Percentiles rank a stretch among this genome's conserved stretches.
Conservation (phyloP, 53 echinoderm and acorn worm genomes). For the Patiria pectinifera region DNA sequence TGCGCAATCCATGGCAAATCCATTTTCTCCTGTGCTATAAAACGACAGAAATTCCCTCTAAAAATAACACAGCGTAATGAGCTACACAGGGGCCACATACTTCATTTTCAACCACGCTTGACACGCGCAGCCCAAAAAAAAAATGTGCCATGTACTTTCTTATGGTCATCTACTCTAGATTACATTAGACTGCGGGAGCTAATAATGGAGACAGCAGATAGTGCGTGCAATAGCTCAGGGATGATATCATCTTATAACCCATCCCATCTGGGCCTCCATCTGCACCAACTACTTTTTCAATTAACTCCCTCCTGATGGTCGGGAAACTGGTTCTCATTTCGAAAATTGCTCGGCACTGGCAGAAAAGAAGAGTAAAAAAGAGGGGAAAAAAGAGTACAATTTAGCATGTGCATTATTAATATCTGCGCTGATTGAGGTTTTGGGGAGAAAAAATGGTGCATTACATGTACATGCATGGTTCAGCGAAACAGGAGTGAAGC, state of each 20-base stretch:
- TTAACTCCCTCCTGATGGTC: constrained; percentile 13
- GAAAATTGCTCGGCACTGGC: background rate
- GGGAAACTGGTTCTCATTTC: constrained; percentile 9
- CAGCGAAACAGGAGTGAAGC: background rate
- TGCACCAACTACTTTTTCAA: constrained; percentile 25
- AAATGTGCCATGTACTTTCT: background rate
- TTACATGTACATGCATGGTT: background rate
- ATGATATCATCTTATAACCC: constrained; percentile 50
- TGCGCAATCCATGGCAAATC: background rate
- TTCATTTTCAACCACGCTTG: background rate
- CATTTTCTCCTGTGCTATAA: background rate
- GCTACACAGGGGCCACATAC: background rate
- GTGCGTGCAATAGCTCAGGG: constrained; percentile 21
- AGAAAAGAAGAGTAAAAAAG: background rate
- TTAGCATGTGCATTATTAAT: constrained; percentile 26
- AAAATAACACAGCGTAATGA: background rate
- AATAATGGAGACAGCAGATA: constrained; percentile 46
- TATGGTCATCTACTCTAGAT: background rate
- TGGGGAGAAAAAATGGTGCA: background rate
- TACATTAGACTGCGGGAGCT: constrained; percentile 5
- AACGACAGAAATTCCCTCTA: background rate
- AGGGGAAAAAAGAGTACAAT: background rate
- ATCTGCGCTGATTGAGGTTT: constrained; percentile 9
- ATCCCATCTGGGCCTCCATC: constrained; percentile 33
- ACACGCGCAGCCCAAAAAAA: background rate